A percentile compares a stretch with the other conserved stretches of the same genome.
phyloP scores from a whole-genome alignment of 2,797 vertebrate species.

The Taeniopygia guttata region DNA sequence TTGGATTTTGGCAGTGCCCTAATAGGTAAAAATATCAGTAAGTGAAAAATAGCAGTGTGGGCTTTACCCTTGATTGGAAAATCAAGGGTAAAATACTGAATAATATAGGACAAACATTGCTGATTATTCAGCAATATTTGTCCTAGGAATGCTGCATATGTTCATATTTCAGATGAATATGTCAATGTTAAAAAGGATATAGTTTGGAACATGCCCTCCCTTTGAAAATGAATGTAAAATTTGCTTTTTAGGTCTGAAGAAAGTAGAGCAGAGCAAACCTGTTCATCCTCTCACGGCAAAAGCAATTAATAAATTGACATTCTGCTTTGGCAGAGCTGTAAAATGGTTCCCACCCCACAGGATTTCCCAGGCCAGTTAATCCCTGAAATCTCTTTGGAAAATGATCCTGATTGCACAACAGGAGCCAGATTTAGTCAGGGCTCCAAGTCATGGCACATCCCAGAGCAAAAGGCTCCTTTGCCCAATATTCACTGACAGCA shows the following conservation, averaged over 20 bases:
- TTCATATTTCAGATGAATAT: neutral
- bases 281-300: neutral
- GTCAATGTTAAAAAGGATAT: neutral
- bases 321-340: neutral
- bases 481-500: neutral
- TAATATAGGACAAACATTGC: too few species aligned
- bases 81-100: neutral
- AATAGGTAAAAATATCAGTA: neutral
- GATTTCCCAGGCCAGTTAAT: neutral
- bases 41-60: neutral
- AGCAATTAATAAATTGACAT: neutral
- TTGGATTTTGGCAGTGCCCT: neutral
- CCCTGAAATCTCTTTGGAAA: neutral
- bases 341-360: neutral
- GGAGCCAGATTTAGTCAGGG: neutral
- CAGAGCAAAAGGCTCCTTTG: neutral
- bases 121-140: neutral
- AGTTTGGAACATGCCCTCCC: accelerated
- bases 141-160: neutral
- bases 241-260: neutral
- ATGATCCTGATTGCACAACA: neutral
- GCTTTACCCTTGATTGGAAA: neutral
- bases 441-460: neutral
- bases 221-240: neutral
- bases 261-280: neutral